These are phyloP conservation scores for Lanius collurio DNA, from an alignment of 2,113 vertebrate genomes.

Conservation along the genomic window DNA sequence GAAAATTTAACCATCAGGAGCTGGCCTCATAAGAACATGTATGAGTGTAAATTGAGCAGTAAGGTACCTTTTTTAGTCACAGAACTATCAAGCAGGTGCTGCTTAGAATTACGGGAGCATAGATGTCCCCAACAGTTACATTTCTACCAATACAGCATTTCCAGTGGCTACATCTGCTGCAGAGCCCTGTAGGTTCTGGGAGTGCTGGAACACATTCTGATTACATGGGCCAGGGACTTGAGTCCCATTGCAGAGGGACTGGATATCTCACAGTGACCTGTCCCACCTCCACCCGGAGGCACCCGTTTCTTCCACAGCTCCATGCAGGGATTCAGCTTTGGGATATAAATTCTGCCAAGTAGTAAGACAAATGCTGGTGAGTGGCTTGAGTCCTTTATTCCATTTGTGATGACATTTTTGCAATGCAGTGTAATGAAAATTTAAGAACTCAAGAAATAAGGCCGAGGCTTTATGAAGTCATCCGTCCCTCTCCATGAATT, in stretches of 20 bases:
- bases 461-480: background rate
- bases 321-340: background rate
- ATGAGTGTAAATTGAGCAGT: background rate
- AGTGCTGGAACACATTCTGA: accelerated
- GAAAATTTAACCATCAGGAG: background rate
- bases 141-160: background rate
- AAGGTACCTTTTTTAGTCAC: background rate
- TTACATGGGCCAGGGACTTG: background rate
- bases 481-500: background rate
- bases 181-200: background rate
- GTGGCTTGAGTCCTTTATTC: background rate
- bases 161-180: background rate
- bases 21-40: background rate
- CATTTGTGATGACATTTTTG: background rate
- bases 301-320: accelerated
- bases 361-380: background rate
- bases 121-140: background rate
- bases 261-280: background rate
- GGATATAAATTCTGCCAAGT: background rate
- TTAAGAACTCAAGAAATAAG: background rate
- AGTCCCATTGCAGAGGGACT: background rate
- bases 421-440: background rate
- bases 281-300: background rate
- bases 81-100: background rate
- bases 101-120: background rate